Evolutionary conservation across 2,888 invertebrate species (phyloP), one percentile per base, ranked within the genome.

Genomic region (Diarsia dahlii): DNA sequence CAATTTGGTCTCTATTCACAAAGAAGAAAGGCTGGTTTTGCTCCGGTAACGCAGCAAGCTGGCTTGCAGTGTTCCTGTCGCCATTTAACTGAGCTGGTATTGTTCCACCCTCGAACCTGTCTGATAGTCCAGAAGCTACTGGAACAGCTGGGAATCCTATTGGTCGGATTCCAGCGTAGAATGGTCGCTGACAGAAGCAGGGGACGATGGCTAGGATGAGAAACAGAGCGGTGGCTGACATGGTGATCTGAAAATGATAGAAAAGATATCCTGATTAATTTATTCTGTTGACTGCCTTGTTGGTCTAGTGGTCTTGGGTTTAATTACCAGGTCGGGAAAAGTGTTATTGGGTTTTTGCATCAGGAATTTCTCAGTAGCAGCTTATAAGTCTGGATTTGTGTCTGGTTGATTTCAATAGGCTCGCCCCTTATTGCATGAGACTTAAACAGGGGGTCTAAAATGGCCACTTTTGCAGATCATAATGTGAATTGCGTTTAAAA

Each of bases 181-280:
- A 95, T 3, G 97, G 97, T 18, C 97, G 94, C 89, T 97, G 97
- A 13, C 94, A 81, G 65, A 86, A 78, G 56, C 86, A 84, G n/a
- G 88, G 82, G 2, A 81, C 74, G 52, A 86, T 67, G 52, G 82
- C 64, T 12, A 85, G 28, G 34, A 88, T 13, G 10, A 86, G 68
- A 15, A 84, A 18, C 8, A 86, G 23, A 3, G 76, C 58, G 69
- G 54, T 56, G 48, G 65, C 68, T 2, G 76, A 72, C 81, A 87
- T 86, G n/a, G 20, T 81, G 50, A 80, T 66, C 86, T 86, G 80
- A 8, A 83, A 86, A n/a, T 10, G 0, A 48, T 15, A 52, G 10
- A 66, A 52, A 63, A 45, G 9, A 45, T 15, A 50, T 23, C 18
- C 1, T 5, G 2, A 15, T 56, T 56, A 4, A 23, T 54, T 65